phyloP scores from a whole-genome alignment of 2,797 vertebrate genomes.

The Taenioides sp. region DNA sequence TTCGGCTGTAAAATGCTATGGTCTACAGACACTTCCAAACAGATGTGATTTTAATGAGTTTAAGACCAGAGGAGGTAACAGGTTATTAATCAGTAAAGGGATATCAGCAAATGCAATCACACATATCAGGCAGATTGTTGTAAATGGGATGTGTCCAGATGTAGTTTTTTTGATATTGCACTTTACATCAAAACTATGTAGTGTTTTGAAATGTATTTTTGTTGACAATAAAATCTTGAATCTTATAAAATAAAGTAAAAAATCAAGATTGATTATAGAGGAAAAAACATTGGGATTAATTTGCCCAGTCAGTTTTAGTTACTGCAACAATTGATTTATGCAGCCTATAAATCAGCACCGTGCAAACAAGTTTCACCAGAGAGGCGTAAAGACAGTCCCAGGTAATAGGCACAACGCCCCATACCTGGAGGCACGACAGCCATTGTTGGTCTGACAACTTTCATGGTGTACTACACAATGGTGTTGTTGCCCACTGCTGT shows the following conservation, averaged over 20 bases:
- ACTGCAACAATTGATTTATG: neutral
- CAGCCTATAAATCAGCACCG: neutral
- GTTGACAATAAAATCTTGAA: too few relatives aligned
- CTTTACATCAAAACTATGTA: too few relatives aligned
- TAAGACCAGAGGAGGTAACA: slow-evolving; percentile 63
- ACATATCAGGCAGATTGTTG: neutral
- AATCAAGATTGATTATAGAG: too few relatives aligned
- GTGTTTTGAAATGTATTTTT: too few relatives aligned
- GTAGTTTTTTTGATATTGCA: neutral
- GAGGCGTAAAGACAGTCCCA: slow-evolving; percentile 27
- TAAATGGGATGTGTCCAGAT: neutral
- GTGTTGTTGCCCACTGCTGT: slow-evolving; percentile 20
- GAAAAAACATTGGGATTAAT: too few relatives aligned
- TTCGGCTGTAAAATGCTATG: slow-evolving; percentile 40
- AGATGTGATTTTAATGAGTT: slow-evolving; percentile 71
- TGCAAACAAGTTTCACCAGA: slow-evolving; percentile 1
- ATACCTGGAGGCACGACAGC: slow-evolving; percentile 33
- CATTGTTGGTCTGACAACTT: slow-evolving; percentile 23
- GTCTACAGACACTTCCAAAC: slow-evolving; percentile 52
- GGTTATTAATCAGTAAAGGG: slow-evolving; percentile 28
- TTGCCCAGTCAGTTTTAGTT: too few relatives aligned
- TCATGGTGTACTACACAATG: too few relatives aligned
- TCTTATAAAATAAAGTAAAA: too few relatives aligned
- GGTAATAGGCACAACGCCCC: slow-evolving; percentile 39
- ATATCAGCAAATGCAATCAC: neutral